A percentile compares a stretch with the other conserved stretches of the same genome.
phyloP scores from a whole-genome alignment of 2,113 vertebrate genomes.

The Herpetotheres cachinnans region DNA sequence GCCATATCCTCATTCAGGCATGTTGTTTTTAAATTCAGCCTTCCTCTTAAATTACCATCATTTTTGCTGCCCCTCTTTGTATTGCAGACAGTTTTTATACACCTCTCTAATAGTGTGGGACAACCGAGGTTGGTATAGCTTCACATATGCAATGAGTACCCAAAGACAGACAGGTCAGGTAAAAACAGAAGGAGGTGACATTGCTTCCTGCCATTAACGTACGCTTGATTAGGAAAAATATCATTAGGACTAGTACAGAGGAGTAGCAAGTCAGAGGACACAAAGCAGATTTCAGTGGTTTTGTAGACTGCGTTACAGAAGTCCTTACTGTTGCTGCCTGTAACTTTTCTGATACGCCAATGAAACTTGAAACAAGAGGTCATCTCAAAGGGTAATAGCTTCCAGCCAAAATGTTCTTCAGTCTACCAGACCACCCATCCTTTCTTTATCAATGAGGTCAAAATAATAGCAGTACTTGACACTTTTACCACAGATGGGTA shows the following conservation, averaged over 20 bases:
- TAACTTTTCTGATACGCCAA: slow-evolving; percentile 29
- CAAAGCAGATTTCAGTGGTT: not conserved
- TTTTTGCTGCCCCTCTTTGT: not conserved
- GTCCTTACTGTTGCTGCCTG: not conserved
- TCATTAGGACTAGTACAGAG: not conserved
- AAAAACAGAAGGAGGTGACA: not conserved
- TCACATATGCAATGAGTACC: not conserved
- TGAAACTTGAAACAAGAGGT: slow-evolving; percentile 64
- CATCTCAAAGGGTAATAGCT: slow-evolving; percentile 42
- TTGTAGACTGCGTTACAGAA: not conserved
- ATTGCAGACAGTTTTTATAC: not conserved
- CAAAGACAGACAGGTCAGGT: not conserved
- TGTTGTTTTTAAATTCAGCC: not conserved
- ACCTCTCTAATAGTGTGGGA: not conserved
- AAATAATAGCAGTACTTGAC: slow-evolving; percentile 43
- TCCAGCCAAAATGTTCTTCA: slow-evolving; percentile 51
- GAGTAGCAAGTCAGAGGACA: not conserved
- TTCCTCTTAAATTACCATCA: not conserved
- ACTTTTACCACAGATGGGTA: slow-evolving; percentile 54
- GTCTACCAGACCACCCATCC: slow-evolving; percentile 55
- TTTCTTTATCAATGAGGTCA: slow-evolving; percentile 59
- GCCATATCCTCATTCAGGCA: not conserved
- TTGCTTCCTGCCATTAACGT: not conserved
- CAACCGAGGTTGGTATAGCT: not conserved
- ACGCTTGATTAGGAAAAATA: not conserved